Evolutionary conservation across 2,113 vertebrate species (phyloP).

Genomic region (Etia nguti): DNA sequence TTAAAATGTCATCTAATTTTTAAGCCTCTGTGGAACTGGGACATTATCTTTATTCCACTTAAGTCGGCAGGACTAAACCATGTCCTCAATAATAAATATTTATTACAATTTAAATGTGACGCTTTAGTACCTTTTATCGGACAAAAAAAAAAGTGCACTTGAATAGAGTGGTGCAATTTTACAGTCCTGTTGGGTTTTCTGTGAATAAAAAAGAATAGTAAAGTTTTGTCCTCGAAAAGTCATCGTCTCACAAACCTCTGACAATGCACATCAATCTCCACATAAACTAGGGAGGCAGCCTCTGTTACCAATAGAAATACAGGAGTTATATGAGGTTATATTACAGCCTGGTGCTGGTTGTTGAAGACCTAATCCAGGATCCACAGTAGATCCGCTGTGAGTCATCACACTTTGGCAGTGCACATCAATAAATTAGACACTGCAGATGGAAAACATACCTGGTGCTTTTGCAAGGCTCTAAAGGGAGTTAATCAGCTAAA

Average conservation of each 20-base stretch:
- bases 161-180: not conserved
- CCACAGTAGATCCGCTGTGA: not conserved
- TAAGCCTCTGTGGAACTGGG: not conserved
- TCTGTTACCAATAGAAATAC: not conserved
- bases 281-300: not conserved
- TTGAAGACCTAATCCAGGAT: not conserved
- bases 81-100: not conserved
- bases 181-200: not conserved
- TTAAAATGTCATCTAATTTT: not conserved
- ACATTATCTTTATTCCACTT: not conserved
- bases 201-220: not conserved
- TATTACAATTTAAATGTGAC: not conserved
- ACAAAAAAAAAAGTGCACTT: not conserved
- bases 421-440: slow-evolving; percentile 6
- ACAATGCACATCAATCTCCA: not conserved
- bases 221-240: not conserved
- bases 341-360: not conserved
- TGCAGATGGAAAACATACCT: slow-evolving; percentile 43
- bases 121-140: not conserved
- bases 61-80: not conserved
- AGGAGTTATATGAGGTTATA: not conserved
- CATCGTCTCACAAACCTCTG: not conserved
- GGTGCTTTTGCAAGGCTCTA: slow-evolving; percentile 9
- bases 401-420: slow-evolving; percentile 1
- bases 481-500: slow-evolving; percentile 13